A percentile compares a stretch with the other conserved stretches of the same genome.
These are phyloP conservation scores for Proisotoma minuta DNA, from an alignment of 2,888 invertebrate genomes.

Conservation along the genomic window DNA sequence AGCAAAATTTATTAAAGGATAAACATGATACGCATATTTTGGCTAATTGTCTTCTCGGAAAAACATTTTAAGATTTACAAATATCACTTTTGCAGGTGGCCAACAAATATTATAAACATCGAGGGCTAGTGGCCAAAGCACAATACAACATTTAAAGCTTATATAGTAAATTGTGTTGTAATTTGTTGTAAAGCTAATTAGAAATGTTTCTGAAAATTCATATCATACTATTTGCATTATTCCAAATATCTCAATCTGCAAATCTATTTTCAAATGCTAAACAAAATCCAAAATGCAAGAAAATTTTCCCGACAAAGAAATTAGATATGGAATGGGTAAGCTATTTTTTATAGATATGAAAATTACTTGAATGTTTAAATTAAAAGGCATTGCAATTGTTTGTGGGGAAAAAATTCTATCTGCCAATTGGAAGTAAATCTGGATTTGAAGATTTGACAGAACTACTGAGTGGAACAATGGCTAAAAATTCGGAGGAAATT, in stretches of 20 bases:
- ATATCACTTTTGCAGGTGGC: no score
- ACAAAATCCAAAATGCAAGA: slow-evolving; percentile 23
- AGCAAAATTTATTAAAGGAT: no score
- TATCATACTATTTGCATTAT: no score
- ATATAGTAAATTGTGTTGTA: no score
- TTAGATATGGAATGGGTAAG: slow-evolving; percentile 23
- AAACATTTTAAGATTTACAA: no score
- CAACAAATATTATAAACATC: no score
- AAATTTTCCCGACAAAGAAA: slow-evolving; percentile 11
- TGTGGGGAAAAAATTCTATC: slow-evolving; percentile 25
- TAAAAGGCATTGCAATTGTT: slow-evolving; percentile 21
- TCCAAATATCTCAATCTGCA: neutral
- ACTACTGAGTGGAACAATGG: slow-evolving; percentile 19
- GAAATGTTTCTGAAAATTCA: no score
- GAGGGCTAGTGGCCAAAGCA: no score
- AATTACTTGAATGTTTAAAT: neutral
- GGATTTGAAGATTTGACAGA: slow-evolving; percentile 20
- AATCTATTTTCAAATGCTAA: slow-evolving; percentile 16
- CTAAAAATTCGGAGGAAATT: neutral
- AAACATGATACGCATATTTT: no score
- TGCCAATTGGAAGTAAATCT: slow-evolving; percentile 24
- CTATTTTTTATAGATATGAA: neutral
- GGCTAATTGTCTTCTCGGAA: no score
- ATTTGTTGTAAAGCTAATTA: no score
- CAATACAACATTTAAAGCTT: no score